phyloP scores from a whole-genome alignment of 2,797 vertebrate species.

The Loris lydekkerianus region DNA sequence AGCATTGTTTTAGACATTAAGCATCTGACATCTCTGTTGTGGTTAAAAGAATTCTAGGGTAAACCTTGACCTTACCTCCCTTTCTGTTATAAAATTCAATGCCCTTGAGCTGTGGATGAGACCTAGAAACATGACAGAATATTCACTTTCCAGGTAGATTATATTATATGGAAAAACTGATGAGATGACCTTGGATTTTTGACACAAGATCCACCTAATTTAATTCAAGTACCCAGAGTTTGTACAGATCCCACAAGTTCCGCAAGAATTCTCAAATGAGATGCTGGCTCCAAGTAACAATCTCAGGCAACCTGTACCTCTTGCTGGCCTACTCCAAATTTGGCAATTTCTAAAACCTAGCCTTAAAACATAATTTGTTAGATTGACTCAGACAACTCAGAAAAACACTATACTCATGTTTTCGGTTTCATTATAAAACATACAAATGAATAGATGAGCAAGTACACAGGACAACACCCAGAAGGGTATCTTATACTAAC shows the following conservation, averaged over 20 bases:
- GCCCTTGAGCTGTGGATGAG: not conserved
- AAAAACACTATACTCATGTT: not conserved
- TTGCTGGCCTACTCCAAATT: not conserved
- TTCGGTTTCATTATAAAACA: not conserved
- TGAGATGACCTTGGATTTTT: not conserved
- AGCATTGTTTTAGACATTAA: not conserved
- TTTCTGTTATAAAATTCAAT: not conserved
- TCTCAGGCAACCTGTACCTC: not conserved
- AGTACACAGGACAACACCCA: not conserved
- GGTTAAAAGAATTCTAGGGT: not conserved
- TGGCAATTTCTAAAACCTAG: accelerated
- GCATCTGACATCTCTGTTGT: not conserved
- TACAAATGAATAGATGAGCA: not conserved
- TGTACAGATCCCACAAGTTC: not conserved
- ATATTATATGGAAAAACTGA: not conserved
- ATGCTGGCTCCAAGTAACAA: not conserved
- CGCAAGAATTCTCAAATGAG: not conserved
- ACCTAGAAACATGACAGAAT: not conserved
- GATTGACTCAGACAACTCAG: not conserved
- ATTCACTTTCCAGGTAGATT: not conserved
- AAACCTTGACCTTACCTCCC: accelerated
- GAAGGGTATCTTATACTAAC: not conserved
- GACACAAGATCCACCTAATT: too few relatives aligned
- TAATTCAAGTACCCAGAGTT: not conserved
- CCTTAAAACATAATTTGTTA: not conserved